Evolutionary conservation across 2,113 vertebrate species (phyloP), one percentile per base, ranked within the genome.

Genomic region (Gyps fulvus): DNA sequence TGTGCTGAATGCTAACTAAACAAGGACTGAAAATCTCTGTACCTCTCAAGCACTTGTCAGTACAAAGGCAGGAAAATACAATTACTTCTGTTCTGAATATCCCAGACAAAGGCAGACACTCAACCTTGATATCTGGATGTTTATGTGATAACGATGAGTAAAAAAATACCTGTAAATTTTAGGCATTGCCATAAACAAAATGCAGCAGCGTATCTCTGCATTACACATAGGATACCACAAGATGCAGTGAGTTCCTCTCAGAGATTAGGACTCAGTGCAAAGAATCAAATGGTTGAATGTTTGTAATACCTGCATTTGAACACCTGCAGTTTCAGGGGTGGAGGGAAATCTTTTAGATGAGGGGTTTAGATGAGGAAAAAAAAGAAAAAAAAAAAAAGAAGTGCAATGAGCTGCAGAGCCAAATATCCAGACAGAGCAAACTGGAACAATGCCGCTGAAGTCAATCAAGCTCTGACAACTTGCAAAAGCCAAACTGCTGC

Each of bases 401-500:
- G 10, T 58, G 38, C 29, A 65, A 38, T 86, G 22, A 78, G 54
- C 82, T 77, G 23, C 54, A 86, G 31, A 89, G 61, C 55, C 52
- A 87, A 70, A 87, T 45, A 85, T 21, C 26, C 47, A 93, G 70
- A 63, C 40, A 10, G 21, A 23, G 40, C 15, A 89, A 84, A 83
- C 36, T 87, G 80, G 61, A 93, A 71, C 31, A 76, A 58, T 34
- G 45, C 25, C 6, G 1, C 29, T 66, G 17, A 71, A 85, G 83
- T 87, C 94, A 96, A 16, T 91, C 77, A 84, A 81, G n/a, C 52
- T 89, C 61, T 85, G 89, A 91, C 89, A 89, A 61, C 25, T 69
- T 65, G 31, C n/a, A 90, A 93, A 91, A 90, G 50, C 40, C 67
- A 89, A 89, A 70, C 11, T 87, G 70, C 34, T 72, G 43, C 57